Evolutionary conservation across 2,888 invertebrate genomes (phyloP), one percentile per base, ranked within the genome.

Genomic region (Neuroscelio doddi): DNA sequence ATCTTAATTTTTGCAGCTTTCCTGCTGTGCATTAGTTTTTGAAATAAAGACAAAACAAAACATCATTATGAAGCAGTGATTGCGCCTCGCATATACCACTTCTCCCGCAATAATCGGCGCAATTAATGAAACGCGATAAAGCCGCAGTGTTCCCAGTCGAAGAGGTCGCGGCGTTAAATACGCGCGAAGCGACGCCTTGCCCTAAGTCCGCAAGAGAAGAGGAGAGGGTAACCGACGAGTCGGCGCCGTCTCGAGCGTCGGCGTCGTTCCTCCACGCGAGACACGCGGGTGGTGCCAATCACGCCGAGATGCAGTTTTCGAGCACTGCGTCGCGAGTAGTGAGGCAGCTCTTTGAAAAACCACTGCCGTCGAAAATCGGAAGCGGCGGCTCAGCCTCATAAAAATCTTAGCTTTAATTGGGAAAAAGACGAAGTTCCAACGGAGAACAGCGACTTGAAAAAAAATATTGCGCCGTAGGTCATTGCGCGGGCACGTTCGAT

Each of bases 101-200:
- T 30, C 10, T 38, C 50, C 29, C 45, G 27, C 36, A 50, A 57
- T 30, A 57, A 55, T 51, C 49, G 26, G 42, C 62, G 45, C 55
- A 49, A 49, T 62, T 62, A 52, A 50, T 38, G 29, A 30, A 52
- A 61, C 61, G 61, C 52, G 51, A 49, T 62, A 55, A 49, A 45
- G 55, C 55, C 16, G 55, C 55, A 62, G 50, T 62, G 45, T 55
- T 55, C 55, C 26, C 41, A 30, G 53, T 41, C 36, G 44, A 53
- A 61, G 61, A 53, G 53, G 61, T 62, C 53, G 61, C 41, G 34
- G 29, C 41, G 51, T 50, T 55, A 51, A 50, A 44, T 21, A 21
- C 26, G 3, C 15, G 27, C 3, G 9, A 12, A 27, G 3, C 24
- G 29, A 44, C 15, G 27, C 9, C 27, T 26, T 27, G 44, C n/a